A percentile compares a stretch with the other conserved stretches of the same genome.
Evolutionary conservation across 2,888 invertebrate species (phyloP).

Genomic region (Entomobrya multifasciata): DNA sequence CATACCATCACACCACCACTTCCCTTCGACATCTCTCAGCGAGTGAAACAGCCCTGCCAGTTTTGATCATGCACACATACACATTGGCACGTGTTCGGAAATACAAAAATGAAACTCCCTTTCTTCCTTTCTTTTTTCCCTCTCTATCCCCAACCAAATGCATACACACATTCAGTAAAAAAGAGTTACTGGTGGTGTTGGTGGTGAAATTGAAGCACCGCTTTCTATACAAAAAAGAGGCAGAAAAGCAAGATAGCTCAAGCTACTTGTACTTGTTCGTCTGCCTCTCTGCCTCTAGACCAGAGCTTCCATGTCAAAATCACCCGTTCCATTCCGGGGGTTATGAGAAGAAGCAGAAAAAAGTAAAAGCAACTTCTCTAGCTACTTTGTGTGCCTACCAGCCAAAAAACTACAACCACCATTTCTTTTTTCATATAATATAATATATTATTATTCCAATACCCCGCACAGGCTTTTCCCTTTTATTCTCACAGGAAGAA

Average conservation of each 20-base stretch:
- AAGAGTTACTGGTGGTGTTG: constrained; percentile 31
- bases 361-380: constrained; percentile 34
- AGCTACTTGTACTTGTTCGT: too few species aligned
- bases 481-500: constrained; percentile 59
- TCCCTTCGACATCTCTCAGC: constrained; percentile 57
- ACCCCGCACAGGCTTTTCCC: constrained; percentile 21
- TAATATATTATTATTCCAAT: constrained; percentile 48
- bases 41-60: constrained; percentile 54
- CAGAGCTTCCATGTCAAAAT: constrained; percentile 66
- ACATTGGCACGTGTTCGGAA: constrained; percentile 73
- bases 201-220: constrained; percentile 20
- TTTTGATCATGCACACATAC: constrained; percentile 73
- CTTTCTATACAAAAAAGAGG: too few species aligned
- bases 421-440: constrained; percentile 17
- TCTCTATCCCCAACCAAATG: neutral
- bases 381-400: constrained; percentile 25
- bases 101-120: constrained; percentile 66
- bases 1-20: constrained; percentile 15
- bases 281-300: constrained; percentile 34
- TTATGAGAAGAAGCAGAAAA: constrained; percentile 60
- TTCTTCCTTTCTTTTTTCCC: constrained; percentile 14
- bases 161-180: constrained; percentile 4
- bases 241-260: constrained; percentile 13
- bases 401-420: neutral
- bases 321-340: constrained; percentile 67